phyloP scores from a whole-genome alignment of 2,113 vertebrate genomes.

The Eulacestoma nigropectus region DNA sequence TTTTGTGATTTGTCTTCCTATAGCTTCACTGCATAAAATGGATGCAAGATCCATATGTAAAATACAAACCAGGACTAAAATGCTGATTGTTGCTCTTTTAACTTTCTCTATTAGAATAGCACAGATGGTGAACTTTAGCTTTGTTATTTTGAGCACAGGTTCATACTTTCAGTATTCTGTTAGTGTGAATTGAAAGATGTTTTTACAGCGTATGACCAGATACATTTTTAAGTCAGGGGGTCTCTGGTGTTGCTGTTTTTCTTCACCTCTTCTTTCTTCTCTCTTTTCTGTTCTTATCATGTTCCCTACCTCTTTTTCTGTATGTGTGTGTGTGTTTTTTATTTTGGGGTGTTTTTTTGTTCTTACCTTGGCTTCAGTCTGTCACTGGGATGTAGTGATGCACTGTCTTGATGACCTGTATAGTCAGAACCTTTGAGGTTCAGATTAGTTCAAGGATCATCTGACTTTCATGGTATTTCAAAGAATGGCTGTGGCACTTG shows the following conservation, averaged over 20 bases:
- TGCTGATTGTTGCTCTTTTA: neutral
- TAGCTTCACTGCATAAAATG: neutral
- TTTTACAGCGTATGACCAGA: neutral
- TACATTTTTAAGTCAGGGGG: neutral
- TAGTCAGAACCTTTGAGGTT: neutral
- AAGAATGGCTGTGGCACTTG: neutral
- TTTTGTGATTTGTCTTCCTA: neutral
- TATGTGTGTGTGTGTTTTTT: neutral
- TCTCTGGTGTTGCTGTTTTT: neutral
- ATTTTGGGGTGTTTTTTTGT: neutral
- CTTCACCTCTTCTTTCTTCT: slow-evolving; percentile 9
- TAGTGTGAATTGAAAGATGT: neutral
- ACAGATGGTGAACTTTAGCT: neutral
- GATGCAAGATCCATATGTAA: neutral
- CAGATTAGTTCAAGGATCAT: neutral
- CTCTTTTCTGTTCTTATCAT: neutral
- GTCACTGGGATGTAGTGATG: neutral
- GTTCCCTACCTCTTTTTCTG: neutral
- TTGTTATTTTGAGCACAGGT: neutral
- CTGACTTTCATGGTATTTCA: neutral
- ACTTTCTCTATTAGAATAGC: neutral
- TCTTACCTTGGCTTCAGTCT: neutral
- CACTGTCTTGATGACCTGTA: neutral
- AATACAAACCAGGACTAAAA: neutral
- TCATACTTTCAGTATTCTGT: neutral